These are phyloP conservation scores for Hystrix brachyura DNA, from an alignment of 2,113 vertebrate genomes.

Conservation along the genomic window DNA sequence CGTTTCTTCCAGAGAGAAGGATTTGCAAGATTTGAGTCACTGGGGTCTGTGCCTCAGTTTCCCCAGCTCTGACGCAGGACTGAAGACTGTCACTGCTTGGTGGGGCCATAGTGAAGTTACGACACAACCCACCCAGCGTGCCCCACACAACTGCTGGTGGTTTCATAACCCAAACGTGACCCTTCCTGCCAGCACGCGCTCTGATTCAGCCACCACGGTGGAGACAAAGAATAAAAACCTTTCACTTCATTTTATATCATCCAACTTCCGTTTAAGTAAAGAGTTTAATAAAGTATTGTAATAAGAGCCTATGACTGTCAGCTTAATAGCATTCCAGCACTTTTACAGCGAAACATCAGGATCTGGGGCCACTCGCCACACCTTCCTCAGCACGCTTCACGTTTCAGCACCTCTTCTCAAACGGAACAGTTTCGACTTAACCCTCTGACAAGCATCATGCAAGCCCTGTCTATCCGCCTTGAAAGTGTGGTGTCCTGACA, in stretches of 20 bases:
- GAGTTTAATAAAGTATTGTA: not conserved
- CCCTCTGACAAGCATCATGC: too few species aligned
- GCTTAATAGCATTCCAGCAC: not conserved
- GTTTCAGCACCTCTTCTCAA: not conserved
- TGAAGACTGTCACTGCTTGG: too few species aligned
- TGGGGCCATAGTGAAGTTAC: not conserved
- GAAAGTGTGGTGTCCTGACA: not conserved
- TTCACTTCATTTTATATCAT: not conserved
- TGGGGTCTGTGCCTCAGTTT: not conserved
- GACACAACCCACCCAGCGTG: fast-evolving
- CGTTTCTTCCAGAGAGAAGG: not conserved
- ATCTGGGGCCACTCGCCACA: not conserved
- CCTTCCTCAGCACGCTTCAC: not conserved
- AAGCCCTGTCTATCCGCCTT: not conserved
- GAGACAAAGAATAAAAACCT: not conserved
- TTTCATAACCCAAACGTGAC: not conserved
- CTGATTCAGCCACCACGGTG: not conserved
- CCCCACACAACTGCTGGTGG: fast-evolving
- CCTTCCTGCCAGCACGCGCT: not conserved
- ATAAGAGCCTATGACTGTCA: not conserved
- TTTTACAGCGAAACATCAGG: not conserved
- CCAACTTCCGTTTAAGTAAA: not conserved
- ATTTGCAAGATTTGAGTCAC: too few species aligned
- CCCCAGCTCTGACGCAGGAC: not conserved
- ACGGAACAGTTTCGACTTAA: not conserved